phyloP scores from a whole-genome alignment of 2,113 vertebrate species.

The Gymnocephalus cernua region DNA sequence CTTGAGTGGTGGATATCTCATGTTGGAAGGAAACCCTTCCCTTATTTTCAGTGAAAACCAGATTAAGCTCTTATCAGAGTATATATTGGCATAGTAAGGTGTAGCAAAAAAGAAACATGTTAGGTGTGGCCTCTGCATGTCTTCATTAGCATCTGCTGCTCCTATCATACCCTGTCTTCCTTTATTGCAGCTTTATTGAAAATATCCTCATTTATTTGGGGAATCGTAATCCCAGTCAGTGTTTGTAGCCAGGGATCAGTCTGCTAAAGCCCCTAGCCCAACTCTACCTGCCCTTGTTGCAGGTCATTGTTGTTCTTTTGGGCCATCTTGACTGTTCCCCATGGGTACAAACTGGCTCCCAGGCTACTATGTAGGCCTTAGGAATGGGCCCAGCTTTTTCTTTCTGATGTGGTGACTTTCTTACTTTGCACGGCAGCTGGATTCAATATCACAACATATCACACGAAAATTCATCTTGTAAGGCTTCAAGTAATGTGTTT shows the following conservation, averaged over 20 bases:
- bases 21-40: slow-evolving; percentile 27
- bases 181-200: slow-evolving; percentile 1
- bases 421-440: too few relatives aligned
- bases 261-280: neutral
- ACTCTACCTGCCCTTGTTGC: neutral
- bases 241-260: neutral
- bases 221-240: neutral
- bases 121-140: neutral
- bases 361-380: neutral
- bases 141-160: neutral
- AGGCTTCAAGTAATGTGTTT: too few relatives aligned
- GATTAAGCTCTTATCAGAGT: slow-evolving; percentile 17
- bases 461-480: too few relatives aligned
- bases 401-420: too few relatives aligned
- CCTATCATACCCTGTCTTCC: neutral
- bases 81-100: neutral
- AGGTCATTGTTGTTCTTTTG: neutral
- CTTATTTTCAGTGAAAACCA: slow-evolving; percentile 16
- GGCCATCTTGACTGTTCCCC: neutral
- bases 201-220: slow-evolving; percentile 2
- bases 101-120: neutral
- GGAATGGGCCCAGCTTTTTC: neutral
- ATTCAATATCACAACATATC: too few relatives aligned
- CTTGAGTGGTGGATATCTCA: neutral
- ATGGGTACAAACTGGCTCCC: neutral